Percentiles rank a stretch among this genome's conserved stretches.
phyloP scores from a whole-genome alignment of 1,140 invertebrate species.

The Cyrtorhinus lividipennis region DNA sequence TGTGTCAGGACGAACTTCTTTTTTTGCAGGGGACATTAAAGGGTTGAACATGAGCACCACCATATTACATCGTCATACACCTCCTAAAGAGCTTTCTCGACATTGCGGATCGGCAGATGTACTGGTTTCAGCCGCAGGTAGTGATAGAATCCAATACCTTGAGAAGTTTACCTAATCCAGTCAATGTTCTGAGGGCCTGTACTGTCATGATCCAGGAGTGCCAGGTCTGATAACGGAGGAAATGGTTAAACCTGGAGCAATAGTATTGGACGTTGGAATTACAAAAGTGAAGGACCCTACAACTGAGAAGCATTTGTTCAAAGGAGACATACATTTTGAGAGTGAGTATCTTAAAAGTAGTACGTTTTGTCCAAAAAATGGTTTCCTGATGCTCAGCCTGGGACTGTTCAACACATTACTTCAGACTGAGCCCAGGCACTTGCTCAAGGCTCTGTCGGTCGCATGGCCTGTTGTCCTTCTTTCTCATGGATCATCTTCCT shows the following conservation, averaged over 20 bases:
- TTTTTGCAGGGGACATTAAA: not conserved
- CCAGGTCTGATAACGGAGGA: slow-evolving; percentile 64
- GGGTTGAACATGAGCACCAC: slow-evolving; percentile 47
- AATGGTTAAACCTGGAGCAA: slow-evolving; percentile 79
- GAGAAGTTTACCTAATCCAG: too few species aligned
- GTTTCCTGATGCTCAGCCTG: too few species aligned
- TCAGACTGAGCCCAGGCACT: too few species aligned
- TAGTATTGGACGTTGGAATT: slow-evolving; percentile 78
- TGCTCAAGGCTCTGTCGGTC: too few species aligned
- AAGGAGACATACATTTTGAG: slow-evolving; percentile 80
- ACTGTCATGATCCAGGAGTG: too few species aligned
- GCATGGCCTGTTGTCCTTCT: too few species aligned
- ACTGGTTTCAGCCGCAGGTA: slow-evolving; percentile 60
- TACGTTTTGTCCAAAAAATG: too few species aligned
- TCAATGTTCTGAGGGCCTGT: too few species aligned
- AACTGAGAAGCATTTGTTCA: slow-evolving; percentile 47
- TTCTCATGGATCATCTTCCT: too few species aligned
- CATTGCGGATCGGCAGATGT: slow-evolving; percentile 65
- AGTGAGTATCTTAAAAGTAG: slow-evolving; percentile 33
- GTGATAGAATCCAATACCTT: too few species aligned
- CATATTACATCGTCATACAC: slow-evolving; percentile 74
- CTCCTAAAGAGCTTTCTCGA: slow-evolving; percentile 50
- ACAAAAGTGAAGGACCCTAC: slow-evolving; percentile 47
- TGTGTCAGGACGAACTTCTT: too few species aligned
- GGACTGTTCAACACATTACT: too few species aligned